These are phyloP conservation scores for Parazoanthus atlanticus DNA, from an alignment of 92 coral and sea anemone genomes.

Conservation along the genomic window DNA sequence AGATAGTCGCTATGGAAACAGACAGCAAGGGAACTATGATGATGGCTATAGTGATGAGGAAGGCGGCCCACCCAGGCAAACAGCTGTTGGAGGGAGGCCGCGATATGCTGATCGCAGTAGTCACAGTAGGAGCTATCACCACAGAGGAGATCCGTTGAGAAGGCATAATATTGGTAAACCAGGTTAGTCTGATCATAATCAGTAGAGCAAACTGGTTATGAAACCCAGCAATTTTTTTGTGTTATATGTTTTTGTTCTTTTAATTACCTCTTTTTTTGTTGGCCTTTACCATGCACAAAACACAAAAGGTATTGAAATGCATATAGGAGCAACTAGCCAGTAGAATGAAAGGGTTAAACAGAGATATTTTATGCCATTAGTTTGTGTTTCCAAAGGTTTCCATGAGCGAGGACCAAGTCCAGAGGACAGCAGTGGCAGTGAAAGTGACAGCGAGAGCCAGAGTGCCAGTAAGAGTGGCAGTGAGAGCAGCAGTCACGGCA, in stretches of 20 bases:
- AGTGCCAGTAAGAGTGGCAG: slow-evolving; percentile 83
- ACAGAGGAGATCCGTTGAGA: slow-evolving; percentile 16
- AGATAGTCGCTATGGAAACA: slow-evolving; percentile 70
- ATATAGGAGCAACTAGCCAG: no score
- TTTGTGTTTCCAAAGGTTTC: slow-evolving; percentile 45
- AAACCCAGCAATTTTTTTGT: no score
- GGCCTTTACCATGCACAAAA: no score
- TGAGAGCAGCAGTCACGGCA: slow-evolving; percentile 70
- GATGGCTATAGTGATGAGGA: slow-evolving; percentile 91
- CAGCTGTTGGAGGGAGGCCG: slow-evolving; percentile 44
- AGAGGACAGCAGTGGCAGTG: slow-evolving; percentile 81
- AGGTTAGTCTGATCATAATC: neutral
- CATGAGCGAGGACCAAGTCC: slow-evolving; percentile 70
- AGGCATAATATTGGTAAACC: slow-evolving; percentile 26
- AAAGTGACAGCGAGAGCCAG: slow-evolving; percentile 76
- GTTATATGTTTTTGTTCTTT: neutral
- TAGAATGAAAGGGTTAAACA: neutral
- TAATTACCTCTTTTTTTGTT: no score
- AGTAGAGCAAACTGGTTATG: neutral
- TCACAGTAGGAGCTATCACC: slow-evolving; percentile 22
- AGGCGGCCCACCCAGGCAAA: slow-evolving; percentile 32
- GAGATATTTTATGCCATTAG: neutral
- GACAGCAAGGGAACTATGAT: slow-evolving; percentile 57
- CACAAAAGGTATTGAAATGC: no score
- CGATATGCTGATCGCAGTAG: slow-evolving; percentile 37